A percentile compares a stretch with the other conserved stretches of the same genome.
These are phyloP conservation scores for Phaethon lepturus DNA, from an alignment of 2,113 vertebrate genomes.

Conservation along the genomic window DNA sequence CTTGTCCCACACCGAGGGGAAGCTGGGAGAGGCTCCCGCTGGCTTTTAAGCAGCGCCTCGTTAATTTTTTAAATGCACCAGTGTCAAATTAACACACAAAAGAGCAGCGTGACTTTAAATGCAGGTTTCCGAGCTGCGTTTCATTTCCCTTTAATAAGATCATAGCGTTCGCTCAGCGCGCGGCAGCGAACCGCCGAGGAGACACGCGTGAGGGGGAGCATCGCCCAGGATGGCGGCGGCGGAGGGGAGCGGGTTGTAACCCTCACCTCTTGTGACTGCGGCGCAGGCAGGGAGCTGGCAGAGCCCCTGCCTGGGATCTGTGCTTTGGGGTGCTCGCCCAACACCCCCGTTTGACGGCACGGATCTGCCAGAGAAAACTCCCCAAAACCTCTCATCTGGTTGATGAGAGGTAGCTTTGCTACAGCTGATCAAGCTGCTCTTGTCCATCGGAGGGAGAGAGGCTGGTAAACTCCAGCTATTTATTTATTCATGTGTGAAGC, in stretches of 20 bases:
- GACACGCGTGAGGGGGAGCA: background rate
- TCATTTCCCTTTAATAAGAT: conserved; percentile 65
- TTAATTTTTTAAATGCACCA: conserved; percentile 65
- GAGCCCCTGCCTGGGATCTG: background rate
- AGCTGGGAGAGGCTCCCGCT: conserved; percentile 53
- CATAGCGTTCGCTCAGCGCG: conserved; percentile 42
- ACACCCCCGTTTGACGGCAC: fast-evolving
- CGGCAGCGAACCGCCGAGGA: background rate
- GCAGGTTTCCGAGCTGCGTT: conserved; percentile 42
- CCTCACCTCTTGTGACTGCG: background rate
- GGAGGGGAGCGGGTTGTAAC: fast-evolving
- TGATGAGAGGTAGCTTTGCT: background rate
- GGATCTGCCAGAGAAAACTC: background rate
- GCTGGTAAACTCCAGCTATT: background rate
- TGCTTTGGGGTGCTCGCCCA: background rate
- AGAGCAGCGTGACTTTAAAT: conserved; percentile 54
- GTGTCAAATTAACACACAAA: conserved; percentile 66
- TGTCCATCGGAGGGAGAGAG: background rate
- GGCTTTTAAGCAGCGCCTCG: conserved; percentile 56
- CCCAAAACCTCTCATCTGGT: background rate
- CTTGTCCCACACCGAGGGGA: conserved; percentile 49
- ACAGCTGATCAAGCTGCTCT: background rate
- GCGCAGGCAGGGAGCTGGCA: background rate
- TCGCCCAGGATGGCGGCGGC: fast-evolving
- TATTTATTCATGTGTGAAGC: conserved; percentile 22